Conservation (phyloP, 2,888 invertebrate species). For the Nephrotoma flavescens region DNA sequence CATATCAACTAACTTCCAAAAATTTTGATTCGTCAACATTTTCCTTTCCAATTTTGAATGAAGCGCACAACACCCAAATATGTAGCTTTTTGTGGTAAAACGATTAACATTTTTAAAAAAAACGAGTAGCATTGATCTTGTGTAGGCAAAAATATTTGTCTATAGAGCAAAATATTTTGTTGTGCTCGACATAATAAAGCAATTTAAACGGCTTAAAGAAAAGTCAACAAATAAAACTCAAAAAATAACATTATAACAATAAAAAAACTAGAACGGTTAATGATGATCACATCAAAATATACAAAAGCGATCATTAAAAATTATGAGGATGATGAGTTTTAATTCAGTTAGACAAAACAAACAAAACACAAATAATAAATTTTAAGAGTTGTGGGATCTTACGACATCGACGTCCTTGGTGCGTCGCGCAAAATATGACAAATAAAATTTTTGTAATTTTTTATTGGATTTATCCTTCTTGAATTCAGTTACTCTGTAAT, state of each 20-base stretch:
- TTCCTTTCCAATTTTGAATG: too few relatives aligned
- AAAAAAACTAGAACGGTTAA: not conserved
- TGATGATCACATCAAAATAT: not conserved
- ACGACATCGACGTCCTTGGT: not conserved
- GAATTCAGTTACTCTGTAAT: not conserved
- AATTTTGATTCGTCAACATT: too few relatives aligned
- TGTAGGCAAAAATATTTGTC: not conserved
- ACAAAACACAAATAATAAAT: not conserved
- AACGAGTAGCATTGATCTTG: not conserved
- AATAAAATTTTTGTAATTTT: not conserved
- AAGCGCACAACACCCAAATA: too few relatives aligned
- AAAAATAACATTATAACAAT: not conserved
- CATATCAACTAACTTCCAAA: too few relatives aligned
- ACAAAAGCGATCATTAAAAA: not conserved
- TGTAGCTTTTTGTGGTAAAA: not conserved
- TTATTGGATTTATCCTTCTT: not conserved
- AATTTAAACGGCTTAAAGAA: not conserved
- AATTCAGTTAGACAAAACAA: not conserved
- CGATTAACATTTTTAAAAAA: not conserved
- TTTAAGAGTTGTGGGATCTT: not conserved
- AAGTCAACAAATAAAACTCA: not conserved
- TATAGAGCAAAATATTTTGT: not conserved
- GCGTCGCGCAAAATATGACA: not conserved
- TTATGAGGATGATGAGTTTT: not conserved
- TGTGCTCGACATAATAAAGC: not conserved